These are phyloP conservation scores for Calameuta filiformis DNA, from an alignment of 2,888 invertebrate genomes.

Conservation along the genomic window DNA sequence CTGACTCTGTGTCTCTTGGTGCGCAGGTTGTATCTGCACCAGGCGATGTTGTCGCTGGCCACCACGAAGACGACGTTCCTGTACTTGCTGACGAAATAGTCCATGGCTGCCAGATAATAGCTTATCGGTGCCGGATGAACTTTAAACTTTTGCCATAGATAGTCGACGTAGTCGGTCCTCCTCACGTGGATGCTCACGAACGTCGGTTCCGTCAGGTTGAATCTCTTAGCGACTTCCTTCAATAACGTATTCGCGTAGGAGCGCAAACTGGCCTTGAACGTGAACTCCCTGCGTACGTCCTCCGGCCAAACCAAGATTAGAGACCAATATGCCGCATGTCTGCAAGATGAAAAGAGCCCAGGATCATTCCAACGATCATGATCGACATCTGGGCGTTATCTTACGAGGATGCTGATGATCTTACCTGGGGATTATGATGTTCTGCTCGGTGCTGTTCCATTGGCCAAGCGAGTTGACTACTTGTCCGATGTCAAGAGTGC, in stretches of 20 bases:
- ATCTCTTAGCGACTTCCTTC: slow-evolving; percentile 50
- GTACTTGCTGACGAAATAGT: slow-evolving; percentile 61
- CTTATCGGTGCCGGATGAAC: slow-evolving; percentile 59
- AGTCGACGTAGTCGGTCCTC: slow-evolving; percentile 70
- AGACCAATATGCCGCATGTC: slow-evolving; percentile 69
- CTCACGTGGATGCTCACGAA: slow-evolving; percentile 71
- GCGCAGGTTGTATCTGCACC: slow-evolving; percentile 63
- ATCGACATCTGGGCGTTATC: not conserved
- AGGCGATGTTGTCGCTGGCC: slow-evolving; percentile 63
- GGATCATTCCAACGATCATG: not conserved
- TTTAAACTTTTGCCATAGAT: slow-evolving; percentile 68
- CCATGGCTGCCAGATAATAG: slow-evolving; percentile 63
- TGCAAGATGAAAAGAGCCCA: slow-evolving; percentile 23
- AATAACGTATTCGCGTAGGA: slow-evolving; percentile 67
- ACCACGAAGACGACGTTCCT: slow-evolving; percentile 61
- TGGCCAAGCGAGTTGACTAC: slow-evolving; percentile 68
- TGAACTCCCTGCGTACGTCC: slow-evolving; percentile 70
- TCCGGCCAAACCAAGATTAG: slow-evolving; percentile 70
- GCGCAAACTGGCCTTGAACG: slow-evolving; percentile 67
- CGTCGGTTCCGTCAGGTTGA: slow-evolving; percentile 53
- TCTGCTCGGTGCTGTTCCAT: slow-evolving; percentile 71
- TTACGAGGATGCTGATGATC: not conserved
- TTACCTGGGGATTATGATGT: slow-evolving; percentile 69
- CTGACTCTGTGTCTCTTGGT: slow-evolving; percentile 48
- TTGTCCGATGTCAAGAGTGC: slow-evolving; percentile 66